A percentile compares a stretch with the other conserved stretches of the same genome.
Conservation (phyloP, 2,797 vertebrate species). For the Etheostoma nigrum region DNA sequence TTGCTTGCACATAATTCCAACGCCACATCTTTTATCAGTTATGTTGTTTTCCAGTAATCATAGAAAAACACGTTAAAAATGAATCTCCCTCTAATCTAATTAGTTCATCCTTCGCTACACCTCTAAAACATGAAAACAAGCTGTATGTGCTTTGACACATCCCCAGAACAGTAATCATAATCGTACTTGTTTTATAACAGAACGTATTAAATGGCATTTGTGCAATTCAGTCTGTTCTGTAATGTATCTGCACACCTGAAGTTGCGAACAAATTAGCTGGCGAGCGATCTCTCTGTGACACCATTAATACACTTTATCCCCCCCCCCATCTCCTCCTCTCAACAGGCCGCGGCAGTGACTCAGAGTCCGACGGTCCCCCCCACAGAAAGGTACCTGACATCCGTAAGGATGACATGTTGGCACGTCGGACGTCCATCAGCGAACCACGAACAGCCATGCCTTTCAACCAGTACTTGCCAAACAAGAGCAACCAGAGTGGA, state of each 20-base stretch:
- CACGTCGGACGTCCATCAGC: conserved; percentile 91
- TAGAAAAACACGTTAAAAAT: not conserved
- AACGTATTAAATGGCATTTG: not conserved
- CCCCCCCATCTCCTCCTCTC: not conserved
- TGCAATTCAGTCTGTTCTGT: not conserved
- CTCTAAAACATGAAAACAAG: not conserved
- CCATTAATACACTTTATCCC: not conserved
- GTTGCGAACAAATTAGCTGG: not conserved
- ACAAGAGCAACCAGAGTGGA: conserved; percentile 94
- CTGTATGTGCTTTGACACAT: not conserved
- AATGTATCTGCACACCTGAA: not conserved
- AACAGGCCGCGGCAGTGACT: conserved; percentile 95
- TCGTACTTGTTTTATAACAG: not conserved
- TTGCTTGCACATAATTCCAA: not conserved
- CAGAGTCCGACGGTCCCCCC: conserved; percentile 91
- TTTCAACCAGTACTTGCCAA: conserved; percentile 99
- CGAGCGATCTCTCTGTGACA: not conserved
- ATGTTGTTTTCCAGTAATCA: not conserved
- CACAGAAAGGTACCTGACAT: conserved; percentile 94
- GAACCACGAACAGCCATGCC: conserved; percentile 93
- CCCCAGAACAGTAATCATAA: not conserved
- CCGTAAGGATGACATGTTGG: conserved; percentile 97
- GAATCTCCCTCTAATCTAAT: not conserved
- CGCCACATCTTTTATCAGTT: not conserved
- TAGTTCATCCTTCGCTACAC: not conserved